Percentiles rank a stretch among this genome's conserved stretches.
These are phyloP conservation scores for Pholis gunnellus DNA, from an alignment of 2,113 vertebrate species.

Conservation along the genomic window DNA sequence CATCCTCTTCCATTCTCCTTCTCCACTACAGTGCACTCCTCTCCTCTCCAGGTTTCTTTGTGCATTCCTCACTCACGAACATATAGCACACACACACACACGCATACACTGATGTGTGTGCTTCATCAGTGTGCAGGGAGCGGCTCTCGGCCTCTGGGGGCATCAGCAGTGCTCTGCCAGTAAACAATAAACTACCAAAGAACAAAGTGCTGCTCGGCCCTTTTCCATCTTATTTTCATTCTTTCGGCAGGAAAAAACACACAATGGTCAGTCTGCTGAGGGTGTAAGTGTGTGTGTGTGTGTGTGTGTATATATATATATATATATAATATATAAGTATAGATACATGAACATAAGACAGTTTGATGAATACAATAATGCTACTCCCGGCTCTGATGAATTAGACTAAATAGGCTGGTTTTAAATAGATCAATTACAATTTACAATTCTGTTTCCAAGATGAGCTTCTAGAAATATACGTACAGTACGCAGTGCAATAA, in stretches of 20 bases:
- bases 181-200: conserved; percentile 32
- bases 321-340: background rate
- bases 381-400: background rate
- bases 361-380: background rate
- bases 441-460: conserved; percentile 3
- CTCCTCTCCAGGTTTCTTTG: background rate
- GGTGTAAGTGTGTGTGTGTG: background rate
- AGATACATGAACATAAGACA: background rate
- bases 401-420: background rate
- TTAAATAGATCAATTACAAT: background rate
- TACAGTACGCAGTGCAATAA: background rate
- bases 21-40: background rate
- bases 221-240: conserved; percentile 11
- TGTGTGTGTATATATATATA: background rate
- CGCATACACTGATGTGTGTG: no score
- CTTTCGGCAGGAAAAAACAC: conserved; percentile 6
- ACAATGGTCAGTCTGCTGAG: no score
- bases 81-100: background rate
- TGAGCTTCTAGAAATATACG: background rate
- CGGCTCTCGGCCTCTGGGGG: conserved; percentile 17
- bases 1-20: background rate
- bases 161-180: conserved; percentile 8
- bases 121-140: conserved; percentile 26
- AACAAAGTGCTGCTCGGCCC: conserved; percentile 10
- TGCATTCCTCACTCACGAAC: background rate